Evolutionary conservation across 53 echinoderm and acorn worm species (phyloP), one percentile per base, ranked within the genome.

Genomic region (Stichopus horrens): DNA sequence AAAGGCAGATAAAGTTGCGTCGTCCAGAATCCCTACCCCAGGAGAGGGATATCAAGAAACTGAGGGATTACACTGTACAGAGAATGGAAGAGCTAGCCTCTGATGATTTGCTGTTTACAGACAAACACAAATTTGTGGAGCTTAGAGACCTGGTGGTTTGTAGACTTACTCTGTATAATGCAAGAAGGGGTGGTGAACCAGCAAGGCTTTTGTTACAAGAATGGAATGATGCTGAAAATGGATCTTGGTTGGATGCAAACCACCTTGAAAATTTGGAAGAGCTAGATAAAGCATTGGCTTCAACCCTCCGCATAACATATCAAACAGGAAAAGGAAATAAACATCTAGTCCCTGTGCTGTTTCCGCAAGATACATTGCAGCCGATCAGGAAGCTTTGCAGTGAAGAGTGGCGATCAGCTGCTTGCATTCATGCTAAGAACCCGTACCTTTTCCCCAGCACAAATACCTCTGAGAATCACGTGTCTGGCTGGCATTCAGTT

Each of bases 151-250:
- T 90, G 53, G 58, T 91, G 14, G 73, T 87, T 4, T 83, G 77
- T 23, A 67, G 94, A 20, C 88, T 92, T 37, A 92, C 92, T 18
- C 89, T 94, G 0, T 94, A 76, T 54, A 94, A 94, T 83, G 92
- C 91, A 0, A 53, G 94, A 6, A 86, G 94, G 57, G 92, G 92
- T 11, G 95, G 95, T 7, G 95, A 94, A 56, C 92, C 95, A 18
- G 71, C 90, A 21, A 51, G 89, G 51, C 63, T 94, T 8, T 66
- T 53, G 52, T 89, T 86, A 7, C 55, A 85, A 37, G 89, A 90
- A 21, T 94, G 92, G 94, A 85, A 77, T 20, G 94, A 94, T 86
- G 94, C 91, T 23, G 87, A 89, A 23, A 83, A 91, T 7, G 91
- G 80, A 13, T 21, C 67, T 11, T 94, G 94, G 94, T 75, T 92